These are phyloP conservation scores for Hemitrygon akajei DNA, from an alignment of 2,797 vertebrate genomes.

Conservation along the genomic window DNA sequence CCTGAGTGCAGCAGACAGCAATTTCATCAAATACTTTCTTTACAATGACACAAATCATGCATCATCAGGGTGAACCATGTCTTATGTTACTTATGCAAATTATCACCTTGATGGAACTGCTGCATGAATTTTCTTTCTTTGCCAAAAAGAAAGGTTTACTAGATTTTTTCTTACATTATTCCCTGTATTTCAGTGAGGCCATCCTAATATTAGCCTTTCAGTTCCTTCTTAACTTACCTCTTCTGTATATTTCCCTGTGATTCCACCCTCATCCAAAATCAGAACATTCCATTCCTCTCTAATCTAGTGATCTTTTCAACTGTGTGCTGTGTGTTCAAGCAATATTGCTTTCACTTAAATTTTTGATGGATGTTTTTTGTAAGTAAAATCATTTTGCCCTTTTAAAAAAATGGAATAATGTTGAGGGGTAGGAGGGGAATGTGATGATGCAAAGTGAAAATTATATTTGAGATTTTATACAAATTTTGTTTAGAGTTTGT, in stretches of 20 bases:
- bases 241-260: background rate
- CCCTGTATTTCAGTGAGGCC: background rate
- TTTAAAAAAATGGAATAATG: no score
- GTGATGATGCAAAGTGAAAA: no score
- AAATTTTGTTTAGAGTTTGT: background rate
- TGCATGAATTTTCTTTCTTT: background rate
- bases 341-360: background rate
- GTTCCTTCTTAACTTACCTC: background rate
- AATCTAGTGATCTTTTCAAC: background rate
- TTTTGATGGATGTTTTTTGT: background rate
- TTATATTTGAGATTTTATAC: background rate
- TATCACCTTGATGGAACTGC: background rate
- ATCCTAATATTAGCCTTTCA: background rate
- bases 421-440: no score
- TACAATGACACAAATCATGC: background rate
- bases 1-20: background rate
- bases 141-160: no score
- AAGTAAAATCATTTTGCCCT: background rate
- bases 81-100: background rate
- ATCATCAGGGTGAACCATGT: background rate
- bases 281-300: background rate
- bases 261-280: background rate
- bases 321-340: background rate
- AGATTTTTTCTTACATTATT: background rate
- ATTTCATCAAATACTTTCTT: slow-evolving; percentile 11